Conservation (phyloP, 2,113 vertebrate genomes). For the Plecotus auritus region DNA sequence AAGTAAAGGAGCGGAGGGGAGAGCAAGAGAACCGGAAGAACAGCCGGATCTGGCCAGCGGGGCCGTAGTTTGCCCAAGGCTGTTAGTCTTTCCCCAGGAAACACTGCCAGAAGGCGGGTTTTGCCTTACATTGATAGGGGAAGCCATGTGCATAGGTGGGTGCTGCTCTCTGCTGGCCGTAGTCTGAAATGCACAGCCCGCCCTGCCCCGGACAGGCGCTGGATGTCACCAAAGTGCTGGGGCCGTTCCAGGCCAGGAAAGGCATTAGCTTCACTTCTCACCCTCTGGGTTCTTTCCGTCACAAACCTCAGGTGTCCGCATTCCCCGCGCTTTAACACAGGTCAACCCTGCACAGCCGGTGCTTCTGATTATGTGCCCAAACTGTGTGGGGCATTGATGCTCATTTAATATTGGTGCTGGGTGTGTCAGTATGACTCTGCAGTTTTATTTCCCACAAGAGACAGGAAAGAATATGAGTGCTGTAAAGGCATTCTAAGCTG, state of each 20-base stretch:
- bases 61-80: too few species aligned
- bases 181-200: background rate
- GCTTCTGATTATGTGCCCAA: background rate
- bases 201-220: rapidly evolving
- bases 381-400: background rate
- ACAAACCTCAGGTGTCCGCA: background rate
- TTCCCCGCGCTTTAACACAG: background rate
- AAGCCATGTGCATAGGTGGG: background rate
- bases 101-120: too few species aligned
- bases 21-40: too few species aligned
- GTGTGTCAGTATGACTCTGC: background rate
- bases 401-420: background rate
- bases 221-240: background rate
- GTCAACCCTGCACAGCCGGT: background rate
- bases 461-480: background rate
- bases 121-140: rapidly evolving
- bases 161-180: conserved; percentile 30
- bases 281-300: background rate
- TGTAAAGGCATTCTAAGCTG: background rate
- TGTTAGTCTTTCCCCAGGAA: background rate
- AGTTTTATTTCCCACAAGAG: background rate
- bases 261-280: background rate
- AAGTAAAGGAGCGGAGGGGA: too few species aligned
- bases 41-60: too few species aligned
- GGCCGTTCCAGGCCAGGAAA: background rate